These are phyloP conservation scores for Agonum fuliginosum DNA, from an alignment of 2,888 invertebrate species.

Conservation along the genomic window DNA sequence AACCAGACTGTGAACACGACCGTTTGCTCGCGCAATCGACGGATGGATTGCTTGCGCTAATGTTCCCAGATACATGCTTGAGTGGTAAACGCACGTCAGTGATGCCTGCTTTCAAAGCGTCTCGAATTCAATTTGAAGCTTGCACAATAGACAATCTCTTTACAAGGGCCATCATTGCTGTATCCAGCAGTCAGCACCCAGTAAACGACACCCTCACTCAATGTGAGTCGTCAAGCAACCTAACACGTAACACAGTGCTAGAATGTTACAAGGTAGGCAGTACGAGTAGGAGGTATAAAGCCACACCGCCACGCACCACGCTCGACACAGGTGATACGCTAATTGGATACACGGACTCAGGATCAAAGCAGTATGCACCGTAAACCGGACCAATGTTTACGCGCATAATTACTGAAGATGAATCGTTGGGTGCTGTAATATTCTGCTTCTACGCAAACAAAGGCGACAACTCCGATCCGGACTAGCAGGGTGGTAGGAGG, in stretches of 20 bases:
- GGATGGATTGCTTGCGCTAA: slow-evolving; percentile 28
- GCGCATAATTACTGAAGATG: slow-evolving; percentile 58
- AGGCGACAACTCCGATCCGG: slow-evolving; percentile 40
- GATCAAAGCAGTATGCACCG: slow-evolving; percentile 41
- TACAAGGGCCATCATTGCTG: slow-evolving; percentile 56
- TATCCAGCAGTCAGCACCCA: slow-evolving; percentile 22
- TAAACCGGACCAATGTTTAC: slow-evolving; percentile 53
- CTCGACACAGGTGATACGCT: slow-evolving; percentile 23
- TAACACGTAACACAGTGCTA: neutral
- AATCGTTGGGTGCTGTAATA: slow-evolving; percentile 18
- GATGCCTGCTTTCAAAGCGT: slow-evolving; percentile 65
- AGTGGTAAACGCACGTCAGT: slow-evolving; percentile 54
- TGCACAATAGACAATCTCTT: slow-evolving; percentile 68
- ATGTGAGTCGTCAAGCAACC: slow-evolving; percentile 12
- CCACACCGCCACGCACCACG: neutral
- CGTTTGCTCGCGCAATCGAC: slow-evolving; percentile 51
- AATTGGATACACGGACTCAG: slow-evolving; percentile 48
- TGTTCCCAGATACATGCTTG: slow-evolving; percentile 38
- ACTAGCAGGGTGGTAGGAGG: neutral
- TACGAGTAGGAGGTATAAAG: too few relatives aligned
- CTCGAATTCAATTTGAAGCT: slow-evolving; percentile 67
- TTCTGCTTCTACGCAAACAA: slow-evolving; percentile 39
- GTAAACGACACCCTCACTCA: slow-evolving; percentile 26
- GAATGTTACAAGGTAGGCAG: too few relatives aligned
- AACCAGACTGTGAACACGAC: slow-evolving; percentile 58